A percentile compares a stretch with the other conserved stretches of the same genome.
These are phyloP conservation scores for Pemphigus obesinymphae DNA, from an alignment of 1,140 invertebrate genomes.

Conservation along the genomic window DNA sequence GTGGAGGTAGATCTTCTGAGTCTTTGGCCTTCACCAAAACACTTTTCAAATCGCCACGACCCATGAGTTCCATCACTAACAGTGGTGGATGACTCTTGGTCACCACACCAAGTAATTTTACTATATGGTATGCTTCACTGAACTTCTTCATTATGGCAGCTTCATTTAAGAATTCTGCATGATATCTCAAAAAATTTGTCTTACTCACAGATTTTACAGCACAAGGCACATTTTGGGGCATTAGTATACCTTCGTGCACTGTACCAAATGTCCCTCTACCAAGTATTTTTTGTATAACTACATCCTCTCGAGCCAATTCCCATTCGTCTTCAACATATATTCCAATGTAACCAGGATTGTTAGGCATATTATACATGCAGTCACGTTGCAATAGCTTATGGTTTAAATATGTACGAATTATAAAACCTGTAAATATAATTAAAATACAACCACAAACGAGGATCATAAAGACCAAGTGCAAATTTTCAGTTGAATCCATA, in stretches of 20 bases:
- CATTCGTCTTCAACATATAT: constrained; percentile 86
- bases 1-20: neutral
- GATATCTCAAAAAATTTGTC: constrained; percentile 56
- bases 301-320: constrained; percentile 82
- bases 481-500: neutral
- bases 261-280: constrained; percentile 96
- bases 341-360: constrained; percentile 46
- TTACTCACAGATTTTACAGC: constrained; percentile 93
- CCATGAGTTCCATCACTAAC: constrained; percentile 97
- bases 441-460: constrained; percentile 26
- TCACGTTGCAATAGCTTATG: constrained; percentile 40
- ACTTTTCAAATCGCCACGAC: constrained; percentile 86
- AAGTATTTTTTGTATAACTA: constrained; percentile 72
- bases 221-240: constrained; percentile 57
- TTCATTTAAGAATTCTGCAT: constrained; percentile 88
- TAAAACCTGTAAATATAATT: neutral
- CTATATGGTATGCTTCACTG: constrained; percentile 86
- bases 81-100: constrained; percentile 83
- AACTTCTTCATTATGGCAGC: constrained; percentile 83
- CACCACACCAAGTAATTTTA: constrained; percentile 90
- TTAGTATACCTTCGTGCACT: constrained; percentile 71
- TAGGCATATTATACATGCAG: constrained; percentile 43
- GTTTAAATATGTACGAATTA: constrained; percentile 39
- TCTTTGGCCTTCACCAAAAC: constrained; percentile 64
- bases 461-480: constrained; percentile 22